Percentiles rank a stretch among this genome's conserved stretches.
phyloP scores from a whole-genome alignment of 2,797 vertebrate species.

The Tinamus major region DNA sequence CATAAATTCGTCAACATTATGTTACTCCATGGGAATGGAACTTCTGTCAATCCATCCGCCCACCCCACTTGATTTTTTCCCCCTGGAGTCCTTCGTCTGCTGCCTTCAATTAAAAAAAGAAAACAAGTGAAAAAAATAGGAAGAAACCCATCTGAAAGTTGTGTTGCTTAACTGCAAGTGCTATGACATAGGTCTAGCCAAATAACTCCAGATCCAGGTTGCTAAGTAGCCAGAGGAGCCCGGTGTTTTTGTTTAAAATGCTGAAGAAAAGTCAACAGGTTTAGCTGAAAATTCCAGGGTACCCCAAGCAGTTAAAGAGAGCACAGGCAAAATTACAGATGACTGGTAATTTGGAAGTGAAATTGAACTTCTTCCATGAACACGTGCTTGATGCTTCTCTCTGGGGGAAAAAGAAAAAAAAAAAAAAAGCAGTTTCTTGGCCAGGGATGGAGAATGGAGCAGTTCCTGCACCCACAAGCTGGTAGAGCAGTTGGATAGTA shows the following conservation, averaged over 20 bases:
- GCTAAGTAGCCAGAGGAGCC: slow-evolving; percentile 19
- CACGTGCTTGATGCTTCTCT: background rate
- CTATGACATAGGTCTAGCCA: background rate
- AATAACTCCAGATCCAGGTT: slow-evolving; percentile 14
- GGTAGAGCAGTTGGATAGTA: background rate
- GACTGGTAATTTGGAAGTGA: background rate
- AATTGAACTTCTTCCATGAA: background rate
- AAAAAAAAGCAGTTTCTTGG: background rate
- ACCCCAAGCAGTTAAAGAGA: background rate
- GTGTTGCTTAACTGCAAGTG: background rate
- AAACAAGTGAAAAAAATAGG: background rate
- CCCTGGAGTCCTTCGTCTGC: background rate
- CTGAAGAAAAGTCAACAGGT: background rate
- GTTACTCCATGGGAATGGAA: background rate
- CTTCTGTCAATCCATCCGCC: background rate
- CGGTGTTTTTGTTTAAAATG: background rate
- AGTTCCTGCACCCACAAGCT: background rate
- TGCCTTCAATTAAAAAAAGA: background rate
- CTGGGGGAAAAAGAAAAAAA: background rate
- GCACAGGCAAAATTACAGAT: background rate
- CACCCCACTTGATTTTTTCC: background rate
- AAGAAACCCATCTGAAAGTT: background rate
- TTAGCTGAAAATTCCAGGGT: background rate
- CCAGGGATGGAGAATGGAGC: background rate
- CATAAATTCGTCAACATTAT: background rate